phyloP scores from a whole-genome alignment of 1,140 invertebrate species.

The Calosoma granatense region DNA sequence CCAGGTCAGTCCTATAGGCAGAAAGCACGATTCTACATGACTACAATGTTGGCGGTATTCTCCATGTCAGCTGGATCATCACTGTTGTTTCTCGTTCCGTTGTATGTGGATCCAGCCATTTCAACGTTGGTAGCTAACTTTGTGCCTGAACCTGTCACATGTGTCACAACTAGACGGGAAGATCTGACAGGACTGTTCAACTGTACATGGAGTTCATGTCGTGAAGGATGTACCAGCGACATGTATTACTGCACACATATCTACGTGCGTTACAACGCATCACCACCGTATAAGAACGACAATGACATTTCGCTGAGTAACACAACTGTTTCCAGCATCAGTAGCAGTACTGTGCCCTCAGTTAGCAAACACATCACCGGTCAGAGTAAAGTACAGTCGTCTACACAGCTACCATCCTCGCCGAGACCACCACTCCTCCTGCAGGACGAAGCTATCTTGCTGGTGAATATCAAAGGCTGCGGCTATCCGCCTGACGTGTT shows the following conservation, averaged over 20 bases:
- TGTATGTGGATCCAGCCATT: slow-evolving; percentile 85
- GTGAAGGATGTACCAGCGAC: slow-evolving; percentile 81
- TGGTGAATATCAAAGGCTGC: slow-evolving; percentile 76
- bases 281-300: slow-evolving; percentile 1
- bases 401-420: slow-evolving; percentile 21
- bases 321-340: neutral
- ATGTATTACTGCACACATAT: slow-evolving; percentile 77
- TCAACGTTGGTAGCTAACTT: slow-evolving; percentile 78
- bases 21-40: slow-evolving; percentile 66
- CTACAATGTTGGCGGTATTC: slow-evolving; percentile 63
- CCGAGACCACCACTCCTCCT: slow-evolving; percentile 27
- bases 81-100: slow-evolving; percentile 73
- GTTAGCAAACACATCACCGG: slow-evolving; percentile 24
- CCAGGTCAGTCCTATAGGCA: slow-evolving; percentile 60
- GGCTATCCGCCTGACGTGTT: slow-evolving; percentile 81
- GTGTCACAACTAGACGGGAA: slow-evolving; percentile 64
- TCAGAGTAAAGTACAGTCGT: slow-evolving; percentile 31
- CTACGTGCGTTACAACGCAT: slow-evolving; percentile 63
- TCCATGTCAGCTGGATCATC: slow-evolving; percentile 72
- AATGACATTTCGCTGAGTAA: neutral
- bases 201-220: slow-evolving; percentile 77
- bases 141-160: slow-evolving; percentile 63
- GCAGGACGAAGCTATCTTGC: slow-evolving; percentile 51
- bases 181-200: slow-evolving; percentile 67
- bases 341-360: slow-evolving; percentile 5